Evolutionary conservation across 2,797 vertebrate species (phyloP).

Genomic region (Lagorchestes hirsutus): DNA sequence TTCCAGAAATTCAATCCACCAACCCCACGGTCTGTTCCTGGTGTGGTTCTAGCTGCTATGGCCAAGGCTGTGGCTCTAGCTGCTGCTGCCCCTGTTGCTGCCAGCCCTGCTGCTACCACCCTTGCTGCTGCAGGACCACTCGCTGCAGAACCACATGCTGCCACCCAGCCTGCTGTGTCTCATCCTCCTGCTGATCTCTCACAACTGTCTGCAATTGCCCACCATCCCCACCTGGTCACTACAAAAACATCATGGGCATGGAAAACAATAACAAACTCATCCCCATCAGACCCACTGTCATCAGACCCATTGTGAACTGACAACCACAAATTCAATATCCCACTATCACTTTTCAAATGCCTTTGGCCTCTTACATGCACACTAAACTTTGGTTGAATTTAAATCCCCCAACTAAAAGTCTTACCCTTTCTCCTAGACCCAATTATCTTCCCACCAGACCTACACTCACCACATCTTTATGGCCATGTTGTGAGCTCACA

Average conservation of each 20-base stretch:
- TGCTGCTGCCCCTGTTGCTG: not conserved
- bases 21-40: constrained; percentile 61
- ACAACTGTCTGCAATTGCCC: too few relatives aligned
- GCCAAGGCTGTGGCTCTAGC: constrained; percentile 52
- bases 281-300: too few relatives aligned
- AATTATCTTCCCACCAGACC: not conserved
- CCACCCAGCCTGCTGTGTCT: not conserved
- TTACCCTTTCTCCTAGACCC: not conserved
- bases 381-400: not conserved
- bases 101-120: too few relatives aligned
- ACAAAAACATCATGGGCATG: too few relatives aligned
- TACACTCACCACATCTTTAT: not conserved
- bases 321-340: too few relatives aligned
- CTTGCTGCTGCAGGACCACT: not conserved
- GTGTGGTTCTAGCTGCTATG: constrained; percentile 56
- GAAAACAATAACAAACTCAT: too few relatives aligned
- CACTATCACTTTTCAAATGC: not conserved
- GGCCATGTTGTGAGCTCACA: not conserved
- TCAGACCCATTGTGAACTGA: too few relatives aligned
- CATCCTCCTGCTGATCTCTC: too few relatives aligned
- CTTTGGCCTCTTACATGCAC: too few relatives aligned
- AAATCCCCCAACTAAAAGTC: not conserved
- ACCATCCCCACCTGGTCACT: too few relatives aligned
- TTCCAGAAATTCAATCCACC: not conserved
- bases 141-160: not conserved